Evolutionary conservation across 1,140 invertebrate genomes (phyloP).

Genomic region (Euura saliciscinereae): DNA sequence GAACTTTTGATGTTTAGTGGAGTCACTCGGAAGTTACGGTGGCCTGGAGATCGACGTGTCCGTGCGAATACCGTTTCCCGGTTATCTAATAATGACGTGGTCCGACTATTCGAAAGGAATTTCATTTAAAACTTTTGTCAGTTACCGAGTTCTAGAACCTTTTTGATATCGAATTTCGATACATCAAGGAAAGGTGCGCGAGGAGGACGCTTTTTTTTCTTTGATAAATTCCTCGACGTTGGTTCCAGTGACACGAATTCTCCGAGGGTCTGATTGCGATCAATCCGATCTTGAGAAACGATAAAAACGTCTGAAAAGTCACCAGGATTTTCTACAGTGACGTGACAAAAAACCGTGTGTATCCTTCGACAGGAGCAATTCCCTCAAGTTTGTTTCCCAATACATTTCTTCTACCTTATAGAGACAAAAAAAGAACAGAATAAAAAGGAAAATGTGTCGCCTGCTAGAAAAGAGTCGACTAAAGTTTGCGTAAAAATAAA

Average conservation of each 20-base stretch:
- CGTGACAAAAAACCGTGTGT: no score
- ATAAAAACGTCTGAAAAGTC: not conserved
- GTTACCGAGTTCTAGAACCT: not conserved
- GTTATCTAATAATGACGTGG: not conserved
- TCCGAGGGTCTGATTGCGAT: not conserved
- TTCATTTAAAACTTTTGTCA: conserved; percentile 38
- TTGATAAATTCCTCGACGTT: not conserved
- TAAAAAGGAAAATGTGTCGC: not conserved
- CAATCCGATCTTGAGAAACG: not conserved
- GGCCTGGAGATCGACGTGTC: no score
- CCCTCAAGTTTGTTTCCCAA: no score
- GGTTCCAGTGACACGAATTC: not conserved
- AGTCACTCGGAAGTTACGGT: no score
- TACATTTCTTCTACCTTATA: no score
- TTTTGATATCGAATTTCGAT: not conserved
- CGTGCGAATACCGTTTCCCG: not conserved
- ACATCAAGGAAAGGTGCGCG: not conserved
- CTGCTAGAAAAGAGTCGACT: conserved; percentile 10
- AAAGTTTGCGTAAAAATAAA: conserved; percentile 38
- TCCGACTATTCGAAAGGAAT: conserved; percentile 18
- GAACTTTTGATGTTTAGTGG: no score
- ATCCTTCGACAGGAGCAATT: no score
- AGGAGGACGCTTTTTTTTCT: not conserved
- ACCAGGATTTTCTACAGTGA: not conserved
- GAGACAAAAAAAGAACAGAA: not conserved